Evolutionary conservation across 1,140 invertebrate species (phyloP).

Genomic region (Apis florea): DNA sequence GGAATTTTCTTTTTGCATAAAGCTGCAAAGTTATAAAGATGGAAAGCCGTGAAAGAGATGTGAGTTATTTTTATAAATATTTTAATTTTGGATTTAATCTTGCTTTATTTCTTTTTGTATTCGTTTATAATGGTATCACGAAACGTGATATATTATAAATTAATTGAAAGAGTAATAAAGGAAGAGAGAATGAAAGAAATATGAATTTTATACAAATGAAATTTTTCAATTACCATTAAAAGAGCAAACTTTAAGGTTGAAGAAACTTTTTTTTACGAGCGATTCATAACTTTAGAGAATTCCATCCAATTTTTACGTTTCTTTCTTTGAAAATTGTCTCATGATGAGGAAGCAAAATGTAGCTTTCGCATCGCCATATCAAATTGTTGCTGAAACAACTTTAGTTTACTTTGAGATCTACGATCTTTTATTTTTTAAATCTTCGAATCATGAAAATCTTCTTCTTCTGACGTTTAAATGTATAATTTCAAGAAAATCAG

Average conservation of each 20-base stretch:
- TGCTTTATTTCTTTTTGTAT: too few relatives aligned
- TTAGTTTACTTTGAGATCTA: conserved; percentile 27
- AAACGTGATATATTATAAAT: too few relatives aligned
- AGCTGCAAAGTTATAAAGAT: background rate
- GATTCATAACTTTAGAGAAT: background rate
- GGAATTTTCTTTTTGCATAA: background rate
- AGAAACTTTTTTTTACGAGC: background rate
- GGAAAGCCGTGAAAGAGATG: background rate
- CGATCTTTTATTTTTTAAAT: background rate
- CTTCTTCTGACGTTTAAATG: too few relatives aligned
- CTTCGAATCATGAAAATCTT: background rate
- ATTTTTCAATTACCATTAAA: background rate
- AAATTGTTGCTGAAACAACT: conserved; percentile 40
- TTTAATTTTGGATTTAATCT: too few relatives aligned
- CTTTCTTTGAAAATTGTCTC: background rate
- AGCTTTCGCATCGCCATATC: conserved; percentile 17
- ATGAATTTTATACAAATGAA: too few relatives aligned
- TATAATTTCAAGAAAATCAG: background rate
- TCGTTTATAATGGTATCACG: too few relatives aligned
- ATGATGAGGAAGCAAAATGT: background rate
- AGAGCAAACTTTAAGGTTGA: background rate
- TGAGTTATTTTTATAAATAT: background rate
- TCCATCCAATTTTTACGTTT: background rate
- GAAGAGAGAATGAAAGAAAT: too few relatives aligned
- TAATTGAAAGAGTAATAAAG: too few relatives aligned